These are phyloP conservation scores for Micrasema minimum DNA, from an alignment of 1,140 invertebrate genomes.

Conservation along the genomic window DNA sequence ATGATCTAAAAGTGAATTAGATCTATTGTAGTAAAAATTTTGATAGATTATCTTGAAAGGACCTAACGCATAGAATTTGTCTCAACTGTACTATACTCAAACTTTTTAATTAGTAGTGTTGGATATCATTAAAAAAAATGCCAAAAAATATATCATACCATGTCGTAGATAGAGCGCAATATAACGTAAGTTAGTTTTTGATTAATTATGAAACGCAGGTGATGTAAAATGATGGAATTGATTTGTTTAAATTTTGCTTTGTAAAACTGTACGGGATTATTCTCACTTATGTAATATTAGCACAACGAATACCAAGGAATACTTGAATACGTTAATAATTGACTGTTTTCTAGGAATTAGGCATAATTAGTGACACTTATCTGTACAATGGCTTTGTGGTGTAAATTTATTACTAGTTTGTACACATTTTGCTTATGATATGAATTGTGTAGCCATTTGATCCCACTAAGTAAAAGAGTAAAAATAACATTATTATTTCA, in stretches of 20 bases:
- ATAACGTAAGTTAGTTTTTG: too few relatives aligned
- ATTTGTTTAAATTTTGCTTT: conserved; percentile 23
- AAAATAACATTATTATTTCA: too few relatives aligned
- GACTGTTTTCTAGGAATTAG: conserved; percentile 40
- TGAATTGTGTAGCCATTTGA: conserved; percentile 10
- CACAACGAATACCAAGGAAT: conserved; percentile 40
- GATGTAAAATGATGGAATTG: conserved; percentile 23
- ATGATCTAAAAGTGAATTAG: too few relatives aligned
- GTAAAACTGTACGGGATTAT: not conserved
- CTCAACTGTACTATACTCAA: too few relatives aligned
- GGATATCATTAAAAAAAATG: too few relatives aligned
- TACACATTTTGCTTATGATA: conserved; percentile 38
- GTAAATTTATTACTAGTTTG: conserved; percentile 33
- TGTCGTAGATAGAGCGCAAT: too few relatives aligned
- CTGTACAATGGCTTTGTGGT: conserved; percentile 29
- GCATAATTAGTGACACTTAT: conserved; percentile 29
- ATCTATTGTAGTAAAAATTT: too few relatives aligned
- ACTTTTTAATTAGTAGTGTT: too few relatives aligned
- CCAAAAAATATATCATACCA: too few relatives aligned
- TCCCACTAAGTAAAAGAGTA: conserved; percentile 18
- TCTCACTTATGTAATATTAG: conserved; percentile 38
- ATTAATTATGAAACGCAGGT: too few relatives aligned
- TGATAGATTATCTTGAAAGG: too few relatives aligned
- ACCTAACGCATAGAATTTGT: too few relatives aligned
- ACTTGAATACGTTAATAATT: conserved; percentile 32